These are phyloP conservation scores for Chaetodon trifascialis DNA, from an alignment of 2,113 vertebrate species.

Conservation along the genomic window DNA sequence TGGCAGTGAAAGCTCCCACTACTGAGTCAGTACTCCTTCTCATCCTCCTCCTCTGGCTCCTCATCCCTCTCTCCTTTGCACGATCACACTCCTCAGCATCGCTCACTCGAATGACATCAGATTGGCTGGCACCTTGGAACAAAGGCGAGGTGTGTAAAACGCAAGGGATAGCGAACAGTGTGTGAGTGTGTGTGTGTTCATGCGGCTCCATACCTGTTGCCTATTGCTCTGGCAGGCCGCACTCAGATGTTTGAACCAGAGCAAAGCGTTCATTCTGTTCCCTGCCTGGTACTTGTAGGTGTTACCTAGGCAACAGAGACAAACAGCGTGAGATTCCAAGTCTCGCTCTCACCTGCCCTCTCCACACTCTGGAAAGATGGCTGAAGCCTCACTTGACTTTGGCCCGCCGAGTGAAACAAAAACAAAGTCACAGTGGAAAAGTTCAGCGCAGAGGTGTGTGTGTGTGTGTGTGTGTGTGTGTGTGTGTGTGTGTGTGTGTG, in stretches of 20 bases:
- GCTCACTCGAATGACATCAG: slow-evolving; percentile 98
- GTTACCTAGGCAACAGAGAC: slow-evolving; percentile 88
- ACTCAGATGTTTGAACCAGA: slow-evolving; percentile 99
- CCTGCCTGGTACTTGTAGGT: slow-evolving; percentile 99
- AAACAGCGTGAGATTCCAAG: slow-evolving; percentile 51
- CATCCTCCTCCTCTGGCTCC: slow-evolving; percentile 55
- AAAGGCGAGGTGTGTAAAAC: slow-evolving; percentile 3
- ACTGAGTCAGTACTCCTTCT: slow-evolving; percentile 69
- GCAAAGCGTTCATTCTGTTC: slow-evolving; percentile 92
- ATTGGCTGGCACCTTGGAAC: slow-evolving; percentile 93
- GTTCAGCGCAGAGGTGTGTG: slow-evolving; percentile 25
- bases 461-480: neutral
- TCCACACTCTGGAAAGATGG: slow-evolving; percentile 41
- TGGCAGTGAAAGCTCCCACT: slow-evolving; percentile 86
- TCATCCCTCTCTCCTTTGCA: slow-evolving; percentile 57
- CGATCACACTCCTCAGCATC: slow-evolving; percentile 54
- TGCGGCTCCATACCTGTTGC: slow-evolving; percentile 88
- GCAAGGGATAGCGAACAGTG: neutral
- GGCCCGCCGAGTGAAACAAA: neutral
- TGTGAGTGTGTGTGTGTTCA: neutral
- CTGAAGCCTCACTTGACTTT: slow-evolving; percentile 39
- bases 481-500: slow-evolving; percentile 11
- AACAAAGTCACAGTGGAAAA: slow-evolving; percentile 44
- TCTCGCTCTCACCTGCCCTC: slow-evolving; percentile 33
- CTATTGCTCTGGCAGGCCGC: slow-evolving; percentile 97